Evolutionary conservation across 64 coral and sea anemone species (phyloP), one percentile per base, ranked within the genome.

Genomic region (Cladopsammia gracilis): DNA sequence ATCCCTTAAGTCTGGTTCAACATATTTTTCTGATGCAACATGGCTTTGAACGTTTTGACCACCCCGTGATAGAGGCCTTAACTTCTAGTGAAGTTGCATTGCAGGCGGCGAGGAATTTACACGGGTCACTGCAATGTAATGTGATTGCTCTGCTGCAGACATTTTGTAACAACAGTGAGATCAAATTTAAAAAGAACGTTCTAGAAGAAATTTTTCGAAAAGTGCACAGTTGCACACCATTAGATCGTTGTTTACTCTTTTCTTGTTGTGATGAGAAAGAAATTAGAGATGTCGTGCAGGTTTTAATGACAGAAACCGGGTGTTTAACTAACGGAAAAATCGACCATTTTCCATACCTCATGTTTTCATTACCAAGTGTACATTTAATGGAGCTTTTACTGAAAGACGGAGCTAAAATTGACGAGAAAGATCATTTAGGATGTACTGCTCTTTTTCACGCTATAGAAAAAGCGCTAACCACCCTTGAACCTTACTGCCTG

Each of bases 381-480:
- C 50, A 24, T 11, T 22, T 77, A 9, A 7, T 13, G 10, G 20
- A 25, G 49, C 10, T 77, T 56, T 77, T 77, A 13, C 49, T 77
- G 7, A 45, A 56, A 11, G 50, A 77, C 10, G 75, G 75, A 77
- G 72, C 43, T 43, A 16, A 50, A 75, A 10, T 75, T n/a, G 72
- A 75, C 72, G 72, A 51, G 20, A 75, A 75, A 75, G 72, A 75
- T 75, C 14, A 50, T 18, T 49, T 10, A 75, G 34, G 34, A 34
- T 34, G 43, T 15, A 75, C 71, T 20, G 43, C 26, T 12, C 71
- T 75, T 18, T 75, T 75, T 18, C 71, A 75, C 45, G 71, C 71
- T 48, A 4, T 75, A 75, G 71, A 75, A 75, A 75, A 75, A 48
- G 71, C 71, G 14, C 43, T 50, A 2, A 20, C 0, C 0, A 75